Evolutionary conservation across 30 jellyfish, hydroid and myxozoan genomes (phyloP).

Genomic region (Phacellophora camtschatica): DNA sequence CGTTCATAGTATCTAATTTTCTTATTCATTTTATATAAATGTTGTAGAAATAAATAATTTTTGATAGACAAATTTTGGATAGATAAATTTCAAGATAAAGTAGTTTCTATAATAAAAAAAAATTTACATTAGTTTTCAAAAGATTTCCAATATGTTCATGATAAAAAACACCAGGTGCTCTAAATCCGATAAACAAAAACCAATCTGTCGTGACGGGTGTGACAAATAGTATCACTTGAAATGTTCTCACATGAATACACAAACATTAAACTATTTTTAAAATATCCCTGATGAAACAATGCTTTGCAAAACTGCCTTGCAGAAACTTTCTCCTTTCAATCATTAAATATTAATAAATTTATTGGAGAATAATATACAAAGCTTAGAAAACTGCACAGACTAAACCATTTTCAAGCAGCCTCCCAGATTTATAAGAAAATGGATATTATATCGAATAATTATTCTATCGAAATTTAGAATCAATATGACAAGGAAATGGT

Average conservation of each 20-base stretch:
- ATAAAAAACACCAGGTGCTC: slow-evolving; percentile 14
- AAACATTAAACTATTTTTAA: not conserved
- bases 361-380: no score
- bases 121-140: not conserved
- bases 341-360: not conserved
- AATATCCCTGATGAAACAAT: not conserved
- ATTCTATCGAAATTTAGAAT: no score
- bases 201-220: slow-evolving; percentile 9
- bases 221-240: not conserved
- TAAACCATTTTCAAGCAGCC: no score
- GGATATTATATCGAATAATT: no score
- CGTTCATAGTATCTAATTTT: not conserved
- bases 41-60: no score
- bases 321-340: not conserved
- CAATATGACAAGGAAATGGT: no score
- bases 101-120: no score
- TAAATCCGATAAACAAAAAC: not conserved
- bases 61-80: no score
- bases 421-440: no score
- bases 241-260: not conserved
- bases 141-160: not conserved
- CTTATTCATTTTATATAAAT: no score
- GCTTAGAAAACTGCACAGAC: no score
- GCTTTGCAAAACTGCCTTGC: not conserved
- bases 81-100: no score